Evolutionary conservation across 2,113 vertebrate species (phyloP).

Genomic region (Prolemur simus): DNA sequence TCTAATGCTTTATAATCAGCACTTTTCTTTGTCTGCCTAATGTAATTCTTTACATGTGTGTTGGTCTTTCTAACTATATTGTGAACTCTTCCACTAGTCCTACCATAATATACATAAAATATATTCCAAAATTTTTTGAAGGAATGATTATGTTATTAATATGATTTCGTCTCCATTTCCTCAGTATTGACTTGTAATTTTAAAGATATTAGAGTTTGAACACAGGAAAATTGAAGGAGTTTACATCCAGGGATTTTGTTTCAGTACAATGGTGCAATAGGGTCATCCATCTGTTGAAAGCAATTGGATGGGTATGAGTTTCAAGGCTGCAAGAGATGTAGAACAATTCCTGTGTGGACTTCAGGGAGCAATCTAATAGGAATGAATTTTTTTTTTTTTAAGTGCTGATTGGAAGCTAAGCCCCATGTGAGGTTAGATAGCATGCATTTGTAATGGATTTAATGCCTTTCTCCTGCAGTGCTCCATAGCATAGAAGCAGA

Average conservation of each 20-base stretch:
- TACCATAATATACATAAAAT: background rate
- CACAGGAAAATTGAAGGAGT: background rate
- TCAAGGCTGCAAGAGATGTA: background rate
- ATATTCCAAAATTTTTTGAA: background rate
- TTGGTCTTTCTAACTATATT: background rate
- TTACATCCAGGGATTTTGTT: background rate
- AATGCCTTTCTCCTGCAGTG: background rate
- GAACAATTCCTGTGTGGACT: background rate
- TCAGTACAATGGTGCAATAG: background rate
- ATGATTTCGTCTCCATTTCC: background rate
- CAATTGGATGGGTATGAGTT: background rate
- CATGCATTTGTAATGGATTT: background rate
- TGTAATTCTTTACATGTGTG: background rate
- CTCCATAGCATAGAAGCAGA: background rate
- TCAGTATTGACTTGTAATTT: background rate
- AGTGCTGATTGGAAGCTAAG: background rate
- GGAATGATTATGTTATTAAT: background rate
- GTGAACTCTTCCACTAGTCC: background rate
- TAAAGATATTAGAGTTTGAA: background rate
- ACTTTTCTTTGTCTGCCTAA: background rate
- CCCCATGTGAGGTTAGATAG: background rate
- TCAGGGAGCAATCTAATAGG: background rate
- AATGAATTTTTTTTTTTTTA: background rate
- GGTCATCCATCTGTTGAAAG: background rate
- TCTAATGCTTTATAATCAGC: background rate